Evolutionary conservation across 2,888 invertebrate species (phyloP).

Genomic region (Aethes cnicana): DNA sequence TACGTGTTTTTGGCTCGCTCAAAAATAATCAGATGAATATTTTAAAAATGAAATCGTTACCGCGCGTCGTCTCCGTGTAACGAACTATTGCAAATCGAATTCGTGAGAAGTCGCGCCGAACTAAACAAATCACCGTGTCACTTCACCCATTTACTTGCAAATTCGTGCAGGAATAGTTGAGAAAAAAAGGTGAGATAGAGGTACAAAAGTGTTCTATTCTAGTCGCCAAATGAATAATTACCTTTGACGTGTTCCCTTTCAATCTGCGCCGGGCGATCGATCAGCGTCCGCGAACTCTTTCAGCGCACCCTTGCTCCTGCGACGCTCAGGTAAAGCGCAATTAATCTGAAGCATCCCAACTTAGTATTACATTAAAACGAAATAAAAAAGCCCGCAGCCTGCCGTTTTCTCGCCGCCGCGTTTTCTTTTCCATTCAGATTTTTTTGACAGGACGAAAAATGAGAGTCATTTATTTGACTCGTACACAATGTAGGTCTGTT

Average conservation of each 20-base stretch:
- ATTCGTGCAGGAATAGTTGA: slow-evolving; percentile 78
- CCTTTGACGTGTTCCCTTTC: slow-evolving; percentile 81
- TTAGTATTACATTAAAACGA: slow-evolving; percentile 81
- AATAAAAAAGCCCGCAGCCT: slow-evolving; percentile 74
- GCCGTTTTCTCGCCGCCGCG: slow-evolving; percentile 76
- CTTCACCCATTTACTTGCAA: slow-evolving; percentile 79
- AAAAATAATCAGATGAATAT: slow-evolving; percentile 11
- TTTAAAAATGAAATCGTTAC: slow-evolving; percentile 3
- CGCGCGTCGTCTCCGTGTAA: slow-evolving; percentile 3
- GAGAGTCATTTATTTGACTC: slow-evolving; percentile 82
- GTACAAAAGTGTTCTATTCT: slow-evolving; percentile 82
- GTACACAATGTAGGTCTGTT: slow-evolving; percentile 83
- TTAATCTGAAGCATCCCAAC: slow-evolving; percentile 82
- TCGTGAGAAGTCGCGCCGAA: slow-evolving; percentile 70
- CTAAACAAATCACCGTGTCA: slow-evolving; percentile 78
- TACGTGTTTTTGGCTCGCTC: background rate
- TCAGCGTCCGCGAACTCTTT: slow-evolving; percentile 81
- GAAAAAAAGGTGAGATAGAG: slow-evolving; percentile 78
- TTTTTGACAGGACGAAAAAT: slow-evolving; percentile 83
- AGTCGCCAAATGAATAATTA: slow-evolving; percentile 82
- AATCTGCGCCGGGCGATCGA: slow-evolving; percentile 78
- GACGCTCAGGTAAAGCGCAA: slow-evolving; percentile 75
- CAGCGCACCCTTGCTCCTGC: slow-evolving; percentile 76
- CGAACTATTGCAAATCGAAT: slow-evolving; percentile 52
- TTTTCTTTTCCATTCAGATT: slow-evolving; percentile 82